Conservation (phyloP, 2,797 vertebrate species). For the Sciurus carolinensis region DNA sequence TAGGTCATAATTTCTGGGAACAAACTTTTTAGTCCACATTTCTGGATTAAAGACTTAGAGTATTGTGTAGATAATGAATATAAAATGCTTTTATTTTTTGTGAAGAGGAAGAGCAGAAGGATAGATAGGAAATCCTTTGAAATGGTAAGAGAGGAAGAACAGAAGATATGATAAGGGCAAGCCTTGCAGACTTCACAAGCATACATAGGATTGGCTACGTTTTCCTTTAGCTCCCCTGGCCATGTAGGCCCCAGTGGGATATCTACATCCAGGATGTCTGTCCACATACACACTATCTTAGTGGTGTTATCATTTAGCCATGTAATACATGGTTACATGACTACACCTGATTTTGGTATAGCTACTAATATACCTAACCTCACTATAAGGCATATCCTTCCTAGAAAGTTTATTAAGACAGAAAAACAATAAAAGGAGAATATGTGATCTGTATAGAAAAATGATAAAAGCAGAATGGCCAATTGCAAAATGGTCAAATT, state of each 20-base stretch:
- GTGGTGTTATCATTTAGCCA: not conserved
- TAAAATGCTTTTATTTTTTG: not conserved
- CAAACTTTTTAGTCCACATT: not conserved
- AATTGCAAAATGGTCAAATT: slow-evolving; percentile 4
- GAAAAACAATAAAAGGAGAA: slow-evolving; percentile 14
- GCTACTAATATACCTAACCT: not conserved
- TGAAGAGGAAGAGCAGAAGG: not conserved
- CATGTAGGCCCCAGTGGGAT: not conserved
- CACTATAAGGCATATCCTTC: slow-evolving; percentile 56
- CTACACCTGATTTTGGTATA: not conserved
- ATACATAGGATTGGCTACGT: not conserved
- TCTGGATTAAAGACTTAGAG: slow-evolving; percentile 18
- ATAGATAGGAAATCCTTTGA: slow-evolving; percentile 59
- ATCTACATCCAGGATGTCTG: not conserved
- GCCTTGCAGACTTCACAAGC: not conserved
- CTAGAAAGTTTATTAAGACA: not conserved
- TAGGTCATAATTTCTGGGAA: slow-evolving; percentile 22
- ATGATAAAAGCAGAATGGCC: not conserved
- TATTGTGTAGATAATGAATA: not conserved
- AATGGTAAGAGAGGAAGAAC: slow-evolving; percentile 31
- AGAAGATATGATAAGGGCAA: slow-evolving; percentile 40
- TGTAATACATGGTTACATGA: not conserved
- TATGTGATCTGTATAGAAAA: not conserved
- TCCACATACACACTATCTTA: not conserved
- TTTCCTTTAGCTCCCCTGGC: not conserved